Base-by-base conservation (phyloP, 37 sponge, comb jelly and placozoan genomes). In the Hexactinellida sp. region DNA sequence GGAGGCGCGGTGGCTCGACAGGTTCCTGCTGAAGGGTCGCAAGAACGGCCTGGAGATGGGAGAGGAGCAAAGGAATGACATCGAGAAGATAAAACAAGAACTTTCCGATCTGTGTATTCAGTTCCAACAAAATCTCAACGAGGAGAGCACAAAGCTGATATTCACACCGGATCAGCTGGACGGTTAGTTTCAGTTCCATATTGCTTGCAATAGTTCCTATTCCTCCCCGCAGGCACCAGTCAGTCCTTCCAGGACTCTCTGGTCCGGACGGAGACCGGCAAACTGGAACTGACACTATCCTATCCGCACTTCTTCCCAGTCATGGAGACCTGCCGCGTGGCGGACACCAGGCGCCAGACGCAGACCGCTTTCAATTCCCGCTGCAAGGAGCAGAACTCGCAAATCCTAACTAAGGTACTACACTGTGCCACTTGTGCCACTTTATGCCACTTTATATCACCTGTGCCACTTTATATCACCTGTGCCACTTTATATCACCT, bases 231-330 rank as follows among this genome's bases (percentile, higher is more conserved):
- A 63, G 76, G 76, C 3, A 63, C 76, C 13, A 84, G 41, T 39
- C 52, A 47, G 35, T 84, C 85, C 23, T 30, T 38, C 85, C 41
- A 47, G 52, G 51, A 84, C 36, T 37, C 85, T 41, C 85, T 84
- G 30, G 25, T 5, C 9, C 37, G 35, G 83, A 82, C 89, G 3
- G 89, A 87, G 25, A 54, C 5, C 38, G 87, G 87, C 30, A 24
- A 52, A 37, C 88, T 37, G 35, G 38, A 38, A 28, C 87, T 89
- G 36, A 83, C 89, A 41, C 87, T 89, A 37, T 76, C 76, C 3
- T 89, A 89, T 83, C 89, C 89, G 38, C 89, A 89, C 83, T 88
- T 5, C 82, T 54, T 88, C 37, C 89, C 89, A 9, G 36, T 23
- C 21, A 54, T 71, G 82, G 54, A 89, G 86, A 36, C 37, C 37